phyloP scores from a whole-genome alignment of 2,888 invertebrate species.

The Dasypolia templi region DNA sequence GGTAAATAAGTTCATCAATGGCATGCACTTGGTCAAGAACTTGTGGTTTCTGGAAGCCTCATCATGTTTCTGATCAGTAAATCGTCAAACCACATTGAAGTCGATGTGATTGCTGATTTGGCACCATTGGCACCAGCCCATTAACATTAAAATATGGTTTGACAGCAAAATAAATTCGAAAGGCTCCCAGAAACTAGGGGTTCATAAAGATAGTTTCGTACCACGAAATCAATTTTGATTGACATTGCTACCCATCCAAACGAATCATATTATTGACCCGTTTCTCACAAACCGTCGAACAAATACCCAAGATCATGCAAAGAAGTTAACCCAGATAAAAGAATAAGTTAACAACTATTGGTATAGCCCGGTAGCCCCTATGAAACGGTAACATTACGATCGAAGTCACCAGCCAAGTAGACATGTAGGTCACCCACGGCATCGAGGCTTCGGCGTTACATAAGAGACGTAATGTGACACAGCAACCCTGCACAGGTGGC shows the following conservation, averaged over 20 bases:
- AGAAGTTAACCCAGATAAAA: background rate
- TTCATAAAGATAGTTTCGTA: background rate
- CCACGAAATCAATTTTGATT: background rate
- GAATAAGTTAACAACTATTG: constrained; percentile 8
- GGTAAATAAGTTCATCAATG: background rate
- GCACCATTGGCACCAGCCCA: background rate
- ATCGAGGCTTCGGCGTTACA: constrained; percentile 24
- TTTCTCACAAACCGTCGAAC: background rate
- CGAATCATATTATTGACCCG: background rate
- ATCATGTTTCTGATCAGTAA: background rate
- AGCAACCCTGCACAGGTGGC: constrained; percentile 23
- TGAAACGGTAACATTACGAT: constrained; percentile 18
- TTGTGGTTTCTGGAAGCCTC: background rate
- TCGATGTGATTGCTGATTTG: background rate
- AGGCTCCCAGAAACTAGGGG: background rate
- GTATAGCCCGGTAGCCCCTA: background rate
- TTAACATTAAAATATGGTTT: background rate
- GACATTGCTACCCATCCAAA: background rate
- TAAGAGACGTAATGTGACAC: constrained; percentile 39
- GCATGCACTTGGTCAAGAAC: constrained; percentile 14
- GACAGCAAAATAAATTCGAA: background rate
- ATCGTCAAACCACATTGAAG: background rate
- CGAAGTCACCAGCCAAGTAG: background rate
- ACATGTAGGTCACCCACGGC: constrained; percentile 46
- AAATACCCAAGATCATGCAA: background rate